These are phyloP conservation scores for Drosophila yakuba DNA, from an alignment of 1,140 invertebrate genomes.

Conservation along the genomic window DNA sequence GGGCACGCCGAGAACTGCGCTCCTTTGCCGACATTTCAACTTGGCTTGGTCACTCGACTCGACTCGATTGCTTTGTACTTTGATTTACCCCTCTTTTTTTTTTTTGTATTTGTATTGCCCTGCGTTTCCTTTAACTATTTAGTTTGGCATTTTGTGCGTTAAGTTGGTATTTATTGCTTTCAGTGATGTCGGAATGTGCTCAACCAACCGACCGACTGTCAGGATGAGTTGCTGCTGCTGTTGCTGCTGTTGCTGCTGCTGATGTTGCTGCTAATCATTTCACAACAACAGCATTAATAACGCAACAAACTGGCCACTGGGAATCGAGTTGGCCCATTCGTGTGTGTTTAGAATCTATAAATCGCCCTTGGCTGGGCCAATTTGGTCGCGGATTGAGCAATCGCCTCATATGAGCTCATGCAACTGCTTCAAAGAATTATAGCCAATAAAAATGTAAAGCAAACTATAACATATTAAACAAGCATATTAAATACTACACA, in stretches of 20 bases:
- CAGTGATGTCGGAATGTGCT: constrained; percentile 83
- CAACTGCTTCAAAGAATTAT: constrained; percentile 5
- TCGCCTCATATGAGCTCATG: constrained; percentile 2
- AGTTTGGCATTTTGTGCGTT: constrained; percentile 85
- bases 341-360: constrained; percentile 75
- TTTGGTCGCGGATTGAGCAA: constrained; percentile 36
- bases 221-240: constrained; percentile 65
- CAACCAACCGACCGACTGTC: constrained; percentile 61
- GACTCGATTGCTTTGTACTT: constrained; percentile 15
- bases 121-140: constrained; percentile 76
- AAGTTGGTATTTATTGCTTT: constrained; percentile 85
- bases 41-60: constrained; percentile 21
- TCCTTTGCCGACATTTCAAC: constrained; percentile 5
- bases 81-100: constrained; percentile 30
- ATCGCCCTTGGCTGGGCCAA: constrained; percentile 44
- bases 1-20: constrained; percentile 40
- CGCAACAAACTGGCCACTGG: constrained; percentile 59
- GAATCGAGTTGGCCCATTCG: constrained; percentile 44
- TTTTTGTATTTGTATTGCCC: constrained; percentile 4
- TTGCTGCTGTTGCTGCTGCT: constrained; percentile 4
- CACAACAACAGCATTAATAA: constrained; percentile 73
- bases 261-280: constrained; percentile 72
- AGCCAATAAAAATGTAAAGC: neutral
- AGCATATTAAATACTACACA: neutral
- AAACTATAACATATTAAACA: neutral